Percentiles rank a stretch among this genome's conserved stretches.
phyloP scores from a whole-genome alignment of 2,797 vertebrate genomes.

The Chelmon rostratus region DNA sequence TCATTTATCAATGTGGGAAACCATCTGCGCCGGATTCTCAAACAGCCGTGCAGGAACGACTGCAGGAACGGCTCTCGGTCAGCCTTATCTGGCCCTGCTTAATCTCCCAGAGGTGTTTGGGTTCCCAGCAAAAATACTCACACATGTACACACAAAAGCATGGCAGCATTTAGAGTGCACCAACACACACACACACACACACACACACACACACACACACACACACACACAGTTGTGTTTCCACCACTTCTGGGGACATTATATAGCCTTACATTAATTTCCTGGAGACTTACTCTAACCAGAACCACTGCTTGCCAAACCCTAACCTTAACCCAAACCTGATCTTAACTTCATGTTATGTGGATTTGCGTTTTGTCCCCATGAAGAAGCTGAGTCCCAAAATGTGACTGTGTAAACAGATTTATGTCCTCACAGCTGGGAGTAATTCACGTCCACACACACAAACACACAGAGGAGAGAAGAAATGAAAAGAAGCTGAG shows the following conservation, averaged over 20 bases:
- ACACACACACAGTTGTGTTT: background rate
- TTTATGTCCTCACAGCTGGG: too few relatives aligned
- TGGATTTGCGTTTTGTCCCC: too few relatives aligned
- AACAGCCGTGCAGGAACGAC: conserved; percentile 73
- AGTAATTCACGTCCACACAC: background rate
- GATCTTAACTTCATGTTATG: too few relatives aligned
- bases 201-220: background rate
- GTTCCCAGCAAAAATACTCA: conserved; percentile 59
- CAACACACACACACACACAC: background rate
- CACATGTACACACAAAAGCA: conserved; percentile 52
- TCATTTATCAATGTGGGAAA: conserved; percentile 87
- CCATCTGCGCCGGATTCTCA: conserved; percentile 73
- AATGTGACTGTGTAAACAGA: too few relatives aligned
- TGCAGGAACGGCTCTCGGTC: too few relatives aligned
- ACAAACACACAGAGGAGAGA: background rate
- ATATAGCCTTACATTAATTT: too few relatives aligned
- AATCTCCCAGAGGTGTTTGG: conserved; percentile 76
- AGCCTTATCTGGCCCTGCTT: conserved; percentile 71
- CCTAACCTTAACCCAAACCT: too few relatives aligned
- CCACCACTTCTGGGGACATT: too few relatives aligned
- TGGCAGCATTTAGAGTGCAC: conserved; percentile 4
- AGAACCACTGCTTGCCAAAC: too few relatives aligned
- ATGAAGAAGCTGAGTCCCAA: too few relatives aligned
- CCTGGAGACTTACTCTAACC: too few relatives aligned
- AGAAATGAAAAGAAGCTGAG: background rate